Evolutionary conservation across 2,888 invertebrate species (phyloP).

Genomic region (Tetrapedia diversipes): DNA sequence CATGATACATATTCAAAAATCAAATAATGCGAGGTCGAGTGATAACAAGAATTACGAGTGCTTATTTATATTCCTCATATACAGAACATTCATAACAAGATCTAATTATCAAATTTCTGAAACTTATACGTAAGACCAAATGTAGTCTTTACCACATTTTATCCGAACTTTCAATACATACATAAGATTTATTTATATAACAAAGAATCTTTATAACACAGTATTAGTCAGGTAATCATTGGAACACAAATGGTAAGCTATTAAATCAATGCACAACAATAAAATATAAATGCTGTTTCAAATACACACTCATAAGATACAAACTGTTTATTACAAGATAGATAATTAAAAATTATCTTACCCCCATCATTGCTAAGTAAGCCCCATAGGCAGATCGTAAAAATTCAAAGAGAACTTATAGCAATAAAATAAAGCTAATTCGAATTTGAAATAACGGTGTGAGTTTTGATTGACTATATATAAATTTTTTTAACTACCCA

Average conservation of each 20-base stretch:
- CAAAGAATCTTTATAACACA: slow-evolving; percentile 50
- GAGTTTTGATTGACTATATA: slow-evolving; percentile 69
- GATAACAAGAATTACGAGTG: slow-evolving; percentile 36
- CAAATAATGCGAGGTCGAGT: slow-evolving; percentile 43
- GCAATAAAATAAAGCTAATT: slow-evolving; percentile 63
- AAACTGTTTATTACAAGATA: slow-evolving; percentile 16
- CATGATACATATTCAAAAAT: slow-evolving; percentile 43
- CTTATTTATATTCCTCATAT: slow-evolving; percentile 25
- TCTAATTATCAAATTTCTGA: slow-evolving; percentile 29
- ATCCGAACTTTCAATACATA: slow-evolving; percentile 28
- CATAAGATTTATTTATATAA: slow-evolving; percentile 42
- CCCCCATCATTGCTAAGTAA: slow-evolving; percentile 45
- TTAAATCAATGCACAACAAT: slow-evolving; percentile 60
- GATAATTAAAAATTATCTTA: slow-evolving; percentile 22
- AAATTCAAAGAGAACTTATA: slow-evolving; percentile 50
- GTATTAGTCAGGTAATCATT: slow-evolving; percentile 61
- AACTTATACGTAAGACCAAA: slow-evolving; percentile 34
- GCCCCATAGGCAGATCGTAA: slow-evolving; percentile 71
- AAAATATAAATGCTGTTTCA: slow-evolving; percentile 65
- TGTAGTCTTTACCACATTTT: slow-evolving; percentile 13
- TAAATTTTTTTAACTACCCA: slow-evolving; percentile 76
- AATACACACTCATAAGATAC: slow-evolving; percentile 29
- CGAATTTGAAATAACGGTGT: slow-evolving; percentile 63
- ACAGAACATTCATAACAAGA: slow-evolving; percentile 26
- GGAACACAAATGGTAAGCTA: slow-evolving; percentile 68